A percentile compares a stretch with the other conserved stretches of the same genome.
Conservation (phyloP, 2,888 invertebrate species). For the Brachyptera putata region DNA sequence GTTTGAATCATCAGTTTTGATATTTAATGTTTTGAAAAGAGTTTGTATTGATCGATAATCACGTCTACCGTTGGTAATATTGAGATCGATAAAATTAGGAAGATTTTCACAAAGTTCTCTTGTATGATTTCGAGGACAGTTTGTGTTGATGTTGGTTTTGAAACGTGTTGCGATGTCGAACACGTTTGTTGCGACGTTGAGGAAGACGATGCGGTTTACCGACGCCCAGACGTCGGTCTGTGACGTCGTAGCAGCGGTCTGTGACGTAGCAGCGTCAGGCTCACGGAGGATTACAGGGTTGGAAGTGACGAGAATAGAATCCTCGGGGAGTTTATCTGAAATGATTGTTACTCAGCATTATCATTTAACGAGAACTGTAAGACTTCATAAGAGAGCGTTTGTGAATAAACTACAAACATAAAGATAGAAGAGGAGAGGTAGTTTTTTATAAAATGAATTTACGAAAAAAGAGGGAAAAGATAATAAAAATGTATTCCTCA, state of each 20-base stretch:
- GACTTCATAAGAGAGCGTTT: too few relatives aligned
- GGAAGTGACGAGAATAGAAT: neutral
- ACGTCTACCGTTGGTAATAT: neutral
- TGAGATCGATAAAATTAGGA: neutral
- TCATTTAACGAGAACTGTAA: too few relatives aligned
- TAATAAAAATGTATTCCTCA: too few relatives aligned
- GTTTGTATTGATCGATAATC: too few relatives aligned
- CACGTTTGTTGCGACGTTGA: conserved; percentile 13
- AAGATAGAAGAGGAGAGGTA: neutral
- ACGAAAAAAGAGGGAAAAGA: neutral
- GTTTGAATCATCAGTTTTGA: neutral
- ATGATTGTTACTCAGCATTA: too few relatives aligned
- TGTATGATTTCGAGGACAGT: neutral
- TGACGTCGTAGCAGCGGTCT: too few relatives aligned
- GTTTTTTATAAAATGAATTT: neutral
- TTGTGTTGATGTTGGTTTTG: neutral
- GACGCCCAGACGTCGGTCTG: conserved; percentile 12
- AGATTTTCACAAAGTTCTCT: too few relatives aligned
- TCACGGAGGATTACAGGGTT: conserved; percentile 7
- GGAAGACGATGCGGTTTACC: conserved; percentile 16
- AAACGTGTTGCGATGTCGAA: neutral
- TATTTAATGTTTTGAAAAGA: neutral
- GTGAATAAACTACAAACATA: too few relatives aligned
- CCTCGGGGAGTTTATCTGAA: neutral
- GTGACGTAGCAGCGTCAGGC: conserved; percentile 6